Base-by-base conservation (phyloP, 2,888 invertebrate genomes). In the Andrena dorsata region DNA sequence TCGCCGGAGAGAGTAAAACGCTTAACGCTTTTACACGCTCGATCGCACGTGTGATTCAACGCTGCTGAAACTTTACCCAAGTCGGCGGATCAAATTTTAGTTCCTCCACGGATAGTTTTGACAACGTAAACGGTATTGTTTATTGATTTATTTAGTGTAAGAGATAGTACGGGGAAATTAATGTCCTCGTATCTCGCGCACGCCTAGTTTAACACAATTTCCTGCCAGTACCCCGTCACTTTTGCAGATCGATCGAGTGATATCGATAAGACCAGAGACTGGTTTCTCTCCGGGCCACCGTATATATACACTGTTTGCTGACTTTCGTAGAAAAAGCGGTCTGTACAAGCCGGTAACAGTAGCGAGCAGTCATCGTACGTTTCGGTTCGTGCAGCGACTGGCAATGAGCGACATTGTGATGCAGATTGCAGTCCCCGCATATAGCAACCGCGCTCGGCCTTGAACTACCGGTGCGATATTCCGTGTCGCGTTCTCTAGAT, bases 381-480 rank as follows among this genome's bases (percentile, higher is more conserved):
- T 79, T 69, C 79, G 16, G 66, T 58, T 58, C 61, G 75, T 70
- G 72, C 60, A 64, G 30, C 61, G 51, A 72, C 66, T 56, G 66
- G 61, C 73, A 86, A 77, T 69, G 69, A 61, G 26, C 35, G 80
- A 75, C 82, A 83, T 86, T 83, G 82, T 74, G 49, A 83, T 84
- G 84, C 80, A 83, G 80, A 80, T 84, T 86, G 56, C 79, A 64
- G 64, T 72, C 28, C 23, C 51, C 47, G 32, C 53, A 41, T 76
- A 28, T 47, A 68, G 63, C 53, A 68, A 65, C 65, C 64, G 73
- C 61, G 60, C 28, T 53, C 76, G 75, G 53, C 86, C 86, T 86
- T 85, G 86, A 79, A 81, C 72, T 61, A 58, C 49, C 30, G 71
- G 47, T 56, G 23, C 83, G 71, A 76, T 84, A 82, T 56, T 75